phyloP scores from a whole-genome alignment of 2,797 vertebrate species.

The Alectoris magna region DNA sequence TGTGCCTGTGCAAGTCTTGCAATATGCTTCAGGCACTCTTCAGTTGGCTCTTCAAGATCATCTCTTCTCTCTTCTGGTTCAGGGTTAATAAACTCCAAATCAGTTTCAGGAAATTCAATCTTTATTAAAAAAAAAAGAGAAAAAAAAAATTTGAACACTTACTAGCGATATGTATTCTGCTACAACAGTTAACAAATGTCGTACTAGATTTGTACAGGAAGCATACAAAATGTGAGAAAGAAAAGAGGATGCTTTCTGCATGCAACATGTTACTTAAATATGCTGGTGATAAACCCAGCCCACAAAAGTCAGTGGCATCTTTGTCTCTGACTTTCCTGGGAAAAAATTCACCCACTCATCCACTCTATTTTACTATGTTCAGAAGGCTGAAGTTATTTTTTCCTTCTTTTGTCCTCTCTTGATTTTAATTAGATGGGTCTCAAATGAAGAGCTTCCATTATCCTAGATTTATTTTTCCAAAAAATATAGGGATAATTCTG shows the following conservation, averaged over 20 bases:
- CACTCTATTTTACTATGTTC: background rate
- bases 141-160: background rate
- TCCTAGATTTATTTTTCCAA: background rate
- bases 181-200: background rate
- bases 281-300: background rate
- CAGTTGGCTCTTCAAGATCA: slow-evolving; percentile 23
- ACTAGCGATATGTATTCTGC: background rate
- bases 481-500: background rate
- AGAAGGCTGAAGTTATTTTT: background rate
- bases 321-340: background rate
- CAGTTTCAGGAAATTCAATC: slow-evolving; percentile 73
- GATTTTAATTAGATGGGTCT: background rate
- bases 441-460: background rate
- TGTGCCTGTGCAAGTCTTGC: slow-evolving; percentile 52
- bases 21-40: slow-evolving; percentile 69
- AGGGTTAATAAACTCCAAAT: slow-evolving; percentile 57
- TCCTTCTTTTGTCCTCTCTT: background rate
- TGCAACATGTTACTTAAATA: background rate
- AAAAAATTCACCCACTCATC: background rate
- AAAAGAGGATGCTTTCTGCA: background rate
- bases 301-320: background rate
- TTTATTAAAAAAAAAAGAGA: background rate
- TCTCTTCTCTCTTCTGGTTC: slow-evolving; percentile 45
- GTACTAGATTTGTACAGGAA: background rate
- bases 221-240: background rate